Percentiles rank a stretch among this genome's conserved stretches.
phyloP scores from a whole-genome alignment of 1,140 invertebrate species.

The Papilio polytes region DNA sequence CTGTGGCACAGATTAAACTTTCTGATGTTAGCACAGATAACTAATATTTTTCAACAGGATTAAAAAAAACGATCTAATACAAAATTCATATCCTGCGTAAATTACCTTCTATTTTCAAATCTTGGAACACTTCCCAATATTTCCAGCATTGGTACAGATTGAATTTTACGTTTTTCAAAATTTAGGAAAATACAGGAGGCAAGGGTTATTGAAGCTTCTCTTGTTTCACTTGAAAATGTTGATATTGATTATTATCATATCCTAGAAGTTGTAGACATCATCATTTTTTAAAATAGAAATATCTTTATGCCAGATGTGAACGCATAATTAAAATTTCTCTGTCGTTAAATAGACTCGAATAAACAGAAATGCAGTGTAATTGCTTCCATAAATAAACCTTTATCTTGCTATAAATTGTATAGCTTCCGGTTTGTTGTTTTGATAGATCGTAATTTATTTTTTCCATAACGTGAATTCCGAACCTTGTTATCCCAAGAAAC shows the following conservation, averaged over 20 bases:
- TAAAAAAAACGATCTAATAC: background rate
- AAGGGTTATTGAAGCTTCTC: too few species aligned
- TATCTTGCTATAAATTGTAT: background rate
- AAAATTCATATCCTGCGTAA: background rate
- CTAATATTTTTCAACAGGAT: background rate
- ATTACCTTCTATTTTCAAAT: background rate
- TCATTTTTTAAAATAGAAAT: too few species aligned
- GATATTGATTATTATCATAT: too few species aligned
- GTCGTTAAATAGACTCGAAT: background rate
- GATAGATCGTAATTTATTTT: background rate
- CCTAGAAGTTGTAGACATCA: too few species aligned
- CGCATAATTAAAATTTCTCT: background rate
- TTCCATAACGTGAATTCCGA: background rate
- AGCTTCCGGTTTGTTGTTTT: constrained; percentile 3
- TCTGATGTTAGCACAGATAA: constrained; percentile 10
- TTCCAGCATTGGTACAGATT: too few species aligned
- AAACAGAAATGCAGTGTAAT: background rate
- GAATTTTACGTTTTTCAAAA: too few species aligned
- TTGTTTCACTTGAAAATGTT: too few species aligned
- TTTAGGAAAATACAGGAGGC: too few species aligned
- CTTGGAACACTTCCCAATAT: too few species aligned
- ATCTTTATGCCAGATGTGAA: background rate
- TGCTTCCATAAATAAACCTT: background rate
- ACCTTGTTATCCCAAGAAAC: background rate
- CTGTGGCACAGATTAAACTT: constrained; percentile 14